Base-by-base conservation (phyloP, 1,140 invertebrate species). In the Linepithema humile region DNA sequence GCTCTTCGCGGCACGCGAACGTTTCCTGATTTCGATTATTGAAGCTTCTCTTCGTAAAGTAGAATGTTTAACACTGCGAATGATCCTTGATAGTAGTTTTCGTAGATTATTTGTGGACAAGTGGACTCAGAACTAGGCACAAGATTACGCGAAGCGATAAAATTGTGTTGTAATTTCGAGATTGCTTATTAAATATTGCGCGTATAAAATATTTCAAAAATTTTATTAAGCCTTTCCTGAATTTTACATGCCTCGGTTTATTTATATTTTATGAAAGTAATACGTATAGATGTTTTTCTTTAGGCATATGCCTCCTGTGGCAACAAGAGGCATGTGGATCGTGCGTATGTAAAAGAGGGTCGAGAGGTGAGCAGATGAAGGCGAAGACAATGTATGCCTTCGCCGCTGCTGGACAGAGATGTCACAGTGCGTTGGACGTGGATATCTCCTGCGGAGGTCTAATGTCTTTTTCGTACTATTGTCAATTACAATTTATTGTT, bases 401-500 rank as follows among this genome's bases (percentile, higher is more conserved):
- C 74, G 82, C 53, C 77, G 64, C 43, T 59, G 62, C 48, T 65
- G 73, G 83, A 91, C 86, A 88, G 83, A 91, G 91, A 92, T 84
- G 85, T 91, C 89, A 90, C 80, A 85, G 88, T 50, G 59, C 53
- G n/a, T 55, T 15, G 83, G 53, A 83, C 74, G 69, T 60, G 72
- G 64, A 59, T 64, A 80, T 70, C 32, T 62, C 70, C 57, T 32
- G 70, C 73, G 59, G 45, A 83, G 78, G 59, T 87, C 70, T 78
- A 57, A 74, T 17, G 45, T 75, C 77, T 77, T 86, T 75, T 72
- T 88, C 80, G 69, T 87, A 89, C 80, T 87, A 73, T 83, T 86
- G 85, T 90, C 90, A 91, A 90, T 92, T 89, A 88, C 86, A 88
- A 92, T 92, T 90, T 89, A 91, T 90, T 53, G 67, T 77, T 75